Conservation (phyloP, 2,797 vertebrate genomes). For the Sardinella longiceps region DNA sequence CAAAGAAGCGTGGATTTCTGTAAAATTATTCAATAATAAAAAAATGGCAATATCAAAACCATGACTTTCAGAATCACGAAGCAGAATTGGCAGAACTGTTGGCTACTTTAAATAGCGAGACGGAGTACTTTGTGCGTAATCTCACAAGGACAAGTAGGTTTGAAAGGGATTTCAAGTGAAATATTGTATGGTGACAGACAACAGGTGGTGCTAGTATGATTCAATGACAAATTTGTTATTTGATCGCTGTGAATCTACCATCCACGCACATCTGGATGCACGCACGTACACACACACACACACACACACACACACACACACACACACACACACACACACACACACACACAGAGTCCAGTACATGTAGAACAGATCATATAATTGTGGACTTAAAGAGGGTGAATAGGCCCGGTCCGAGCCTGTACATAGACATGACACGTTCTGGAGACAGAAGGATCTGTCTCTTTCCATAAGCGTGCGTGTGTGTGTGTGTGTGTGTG, state of each 20-base stretch:
- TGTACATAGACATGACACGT: background rate
- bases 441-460: too few relatives aligned
- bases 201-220: background rate
- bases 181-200: constrained; percentile 3
- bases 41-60: background rate
- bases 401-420: background rate
- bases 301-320: too few relatives aligned
- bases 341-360: background rate
- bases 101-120: background rate
- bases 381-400: background rate
- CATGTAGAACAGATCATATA: background rate
- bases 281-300: background rate
- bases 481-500: too few relatives aligned
- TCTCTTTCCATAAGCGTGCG: too few relatives aligned
- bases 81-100: background rate
- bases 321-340: too few relatives aligned
- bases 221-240: background rate
- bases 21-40: background rate
- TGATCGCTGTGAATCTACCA: background rate
- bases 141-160: background rate
- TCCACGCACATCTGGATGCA: background rate
- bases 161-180: background rate
- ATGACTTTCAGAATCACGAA: background rate
- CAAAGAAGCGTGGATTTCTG: background rate
- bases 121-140: background rate